phyloP scores from a whole-genome alignment of 2,888 invertebrate species.

The Netelia melanura region DNA sequence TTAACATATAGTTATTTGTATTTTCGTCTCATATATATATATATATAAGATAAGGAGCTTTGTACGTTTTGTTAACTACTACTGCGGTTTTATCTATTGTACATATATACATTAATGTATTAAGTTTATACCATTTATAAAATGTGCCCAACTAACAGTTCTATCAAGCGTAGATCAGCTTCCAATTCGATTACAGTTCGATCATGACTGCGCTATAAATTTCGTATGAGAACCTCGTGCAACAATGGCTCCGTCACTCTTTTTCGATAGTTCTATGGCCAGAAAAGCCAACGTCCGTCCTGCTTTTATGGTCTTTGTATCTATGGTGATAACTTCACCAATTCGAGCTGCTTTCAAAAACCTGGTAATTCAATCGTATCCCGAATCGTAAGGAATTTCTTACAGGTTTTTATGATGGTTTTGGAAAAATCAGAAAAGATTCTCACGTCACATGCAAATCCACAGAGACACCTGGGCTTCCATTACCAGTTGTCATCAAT shows the following conservation, averaged over 20 bases:
- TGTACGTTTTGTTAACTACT: constrained; percentile 38
- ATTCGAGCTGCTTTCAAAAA: constrained; percentile 91
- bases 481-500: constrained; percentile 88
- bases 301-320: constrained; percentile 91
- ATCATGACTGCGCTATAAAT: constrained; percentile 84
- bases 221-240: constrained; percentile 95
- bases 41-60: constrained; percentile 43
- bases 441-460: constrained; percentile 92
- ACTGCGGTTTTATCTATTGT: constrained; percentile 52
- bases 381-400: constrained; percentile 42
- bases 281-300: constrained; percentile 94
- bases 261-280: constrained; percentile 92
- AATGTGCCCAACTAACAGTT: constrained; percentile 36
- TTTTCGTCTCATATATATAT: constrained; percentile 64
- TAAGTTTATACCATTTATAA: constrained; percentile 56
- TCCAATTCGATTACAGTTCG: background rate
- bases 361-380: constrained; percentile 84
- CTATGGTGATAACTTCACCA: constrained; percentile 92
- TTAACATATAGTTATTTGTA: constrained; percentile 55
- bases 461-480: constrained; percentile 92
- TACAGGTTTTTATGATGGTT: constrained; percentile 2
- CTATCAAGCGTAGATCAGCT: background rate
- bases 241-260: constrained; percentile 89
- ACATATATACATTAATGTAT: constrained; percentile 58
- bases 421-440: background rate